Percentiles rank a stretch among this genome's conserved stretches.
Evolutionary conservation across 1,140 invertebrate genomes (phyloP).

Genomic region (Laupala kohalensis): DNA sequence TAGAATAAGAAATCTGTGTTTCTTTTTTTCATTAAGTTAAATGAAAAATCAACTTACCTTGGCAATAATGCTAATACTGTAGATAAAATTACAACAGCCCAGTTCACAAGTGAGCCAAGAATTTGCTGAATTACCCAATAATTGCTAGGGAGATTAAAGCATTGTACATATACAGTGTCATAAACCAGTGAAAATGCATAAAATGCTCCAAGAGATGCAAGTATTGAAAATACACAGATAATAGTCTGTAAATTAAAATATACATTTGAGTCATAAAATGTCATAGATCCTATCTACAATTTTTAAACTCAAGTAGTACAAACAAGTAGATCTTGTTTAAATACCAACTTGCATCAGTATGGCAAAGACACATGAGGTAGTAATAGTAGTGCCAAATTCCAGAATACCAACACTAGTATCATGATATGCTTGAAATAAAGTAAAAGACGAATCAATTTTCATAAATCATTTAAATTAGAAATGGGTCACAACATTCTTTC

Average conservation of each 20-base stretch:
- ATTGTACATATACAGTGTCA: constrained; percentile 63
- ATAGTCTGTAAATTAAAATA: constrained; percentile 56
- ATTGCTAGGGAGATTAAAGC: constrained; percentile 60
- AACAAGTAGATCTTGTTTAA: constrained; percentile 87
- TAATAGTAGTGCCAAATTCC: constrained; percentile 77
- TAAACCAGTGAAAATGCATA: constrained; percentile 75
- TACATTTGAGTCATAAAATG: constrained; percentile 11
- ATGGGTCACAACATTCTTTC: too few relatives aligned
- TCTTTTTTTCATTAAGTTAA: too few relatives aligned
- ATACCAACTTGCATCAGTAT: constrained; percentile 74
- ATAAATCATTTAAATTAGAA: too few relatives aligned
- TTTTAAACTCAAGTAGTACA: constrained; percentile 22
- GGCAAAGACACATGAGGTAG: constrained; percentile 69
- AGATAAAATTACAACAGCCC: constrained; percentile 63
- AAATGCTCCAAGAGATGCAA: constrained; percentile 65
- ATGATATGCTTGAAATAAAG: constrained; percentile 52
- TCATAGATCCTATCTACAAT: too few relatives aligned
- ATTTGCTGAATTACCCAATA: constrained; percentile 76
- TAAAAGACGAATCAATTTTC: too few relatives aligned
- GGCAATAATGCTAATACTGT: constrained; percentile 68
- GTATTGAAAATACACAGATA: constrained; percentile 63
- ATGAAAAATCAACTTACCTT: too few relatives aligned
- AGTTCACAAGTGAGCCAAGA: constrained; percentile 59
- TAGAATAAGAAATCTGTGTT: too few relatives aligned
- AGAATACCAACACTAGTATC: constrained; percentile 71